A percentile compares a stretch with the other conserved stretches of the same genome.
These are phyloP conservation scores for Cuniculus paca DNA, from an alignment of 2,797 vertebrate genomes.

Conservation along the genomic window DNA sequence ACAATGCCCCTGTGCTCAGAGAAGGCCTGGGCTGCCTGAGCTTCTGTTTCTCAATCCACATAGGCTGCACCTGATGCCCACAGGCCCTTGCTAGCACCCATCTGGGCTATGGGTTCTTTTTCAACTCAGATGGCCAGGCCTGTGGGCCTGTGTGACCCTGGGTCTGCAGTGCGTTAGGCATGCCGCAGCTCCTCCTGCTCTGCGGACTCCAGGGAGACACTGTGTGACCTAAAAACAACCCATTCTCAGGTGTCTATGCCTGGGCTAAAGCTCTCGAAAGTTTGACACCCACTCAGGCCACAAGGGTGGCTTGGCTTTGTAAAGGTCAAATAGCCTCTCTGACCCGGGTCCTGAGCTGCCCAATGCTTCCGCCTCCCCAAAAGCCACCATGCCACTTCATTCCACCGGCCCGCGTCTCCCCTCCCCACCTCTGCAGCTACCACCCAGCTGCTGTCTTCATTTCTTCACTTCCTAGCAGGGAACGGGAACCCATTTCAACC, in stretches of 20 bases:
- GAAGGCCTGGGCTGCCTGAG: not conserved
- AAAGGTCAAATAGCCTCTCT: not conserved
- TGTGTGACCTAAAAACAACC: too few relatives aligned
- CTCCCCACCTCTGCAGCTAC: not conserved
- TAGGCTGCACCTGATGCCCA: not conserved
- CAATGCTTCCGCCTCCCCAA: not conserved
- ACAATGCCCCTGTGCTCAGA: not conserved
- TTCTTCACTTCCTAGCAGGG: not conserved
- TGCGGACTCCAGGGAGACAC: not conserved
- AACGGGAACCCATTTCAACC: not conserved
- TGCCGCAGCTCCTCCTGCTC: not conserved
- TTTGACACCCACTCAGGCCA: not conserved
- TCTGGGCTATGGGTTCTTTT: not conserved
- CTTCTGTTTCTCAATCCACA: not conserved
- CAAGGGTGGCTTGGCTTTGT: not conserved
- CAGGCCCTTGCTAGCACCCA: not conserved
- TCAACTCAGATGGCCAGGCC: not conserved
- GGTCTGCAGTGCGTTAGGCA: not conserved
- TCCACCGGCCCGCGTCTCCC: too few relatives aligned
- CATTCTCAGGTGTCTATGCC: not conserved
- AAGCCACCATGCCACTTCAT: not conserved
- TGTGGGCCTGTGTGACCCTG: not conserved
- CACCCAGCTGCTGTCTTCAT: fast-evolving
- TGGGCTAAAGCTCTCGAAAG: not conserved
- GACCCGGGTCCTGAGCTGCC: not conserved